These are phyloP conservation scores for Phragmatobia fuliginosa DNA, from an alignment of 2,888 invertebrate species.

Conservation along the genomic window DNA sequence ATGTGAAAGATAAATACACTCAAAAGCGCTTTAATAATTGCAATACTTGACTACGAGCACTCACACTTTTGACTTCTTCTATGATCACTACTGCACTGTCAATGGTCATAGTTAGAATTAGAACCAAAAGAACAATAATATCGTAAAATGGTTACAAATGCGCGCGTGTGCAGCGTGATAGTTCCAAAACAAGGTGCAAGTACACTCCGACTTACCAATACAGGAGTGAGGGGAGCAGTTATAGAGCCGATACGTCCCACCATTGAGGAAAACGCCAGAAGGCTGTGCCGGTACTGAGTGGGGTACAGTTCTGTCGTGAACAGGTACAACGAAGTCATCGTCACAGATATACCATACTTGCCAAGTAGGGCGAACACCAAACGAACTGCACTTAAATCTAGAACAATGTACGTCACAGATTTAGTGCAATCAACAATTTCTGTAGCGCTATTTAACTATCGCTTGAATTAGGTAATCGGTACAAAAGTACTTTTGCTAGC, in stretches of 20 bases:
- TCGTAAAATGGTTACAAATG: too few species aligned
- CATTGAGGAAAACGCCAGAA: conserved; percentile 90
- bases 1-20: neutral
- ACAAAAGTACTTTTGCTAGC: neutral
- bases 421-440: neutral
- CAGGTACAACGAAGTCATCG: conserved; percentile 88
- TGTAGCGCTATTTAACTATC: neutral
- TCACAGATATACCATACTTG: conserved; percentile 88
- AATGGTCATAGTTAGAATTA: too few species aligned
- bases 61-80: neutral
- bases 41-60: neutral
- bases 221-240: conserved; percentile 89
- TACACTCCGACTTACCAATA: conserved; percentile 77
- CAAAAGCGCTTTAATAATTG: neutral
- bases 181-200: neutral
- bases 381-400: conserved; percentile 69
- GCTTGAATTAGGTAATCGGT: neutral
- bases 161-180: too few species aligned
- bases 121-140: neutral
- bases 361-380: conserved; percentile 86
- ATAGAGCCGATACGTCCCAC: conserved; percentile 90
- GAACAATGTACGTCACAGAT: neutral
- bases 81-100: neutral
- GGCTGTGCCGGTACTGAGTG: conserved; percentile 89
- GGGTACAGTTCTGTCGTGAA: conserved; percentile 91